These are phyloP conservation scores for Manacus vitellinus DNA, from an alignment of 2,113 vertebrate genomes.

Conservation along the genomic window DNA sequence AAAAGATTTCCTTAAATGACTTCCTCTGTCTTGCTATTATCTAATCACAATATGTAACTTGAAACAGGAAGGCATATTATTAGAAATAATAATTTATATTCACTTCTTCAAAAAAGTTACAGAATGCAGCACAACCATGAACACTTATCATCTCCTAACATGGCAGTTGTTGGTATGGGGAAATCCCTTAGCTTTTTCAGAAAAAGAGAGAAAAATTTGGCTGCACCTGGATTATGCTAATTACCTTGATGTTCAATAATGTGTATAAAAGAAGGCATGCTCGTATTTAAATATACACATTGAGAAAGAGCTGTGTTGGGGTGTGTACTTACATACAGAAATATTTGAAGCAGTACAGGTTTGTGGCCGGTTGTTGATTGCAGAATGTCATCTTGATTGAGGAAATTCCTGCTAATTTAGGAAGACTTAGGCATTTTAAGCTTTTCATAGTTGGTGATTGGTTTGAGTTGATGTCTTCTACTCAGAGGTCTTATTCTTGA, in stretches of 20 bases:
- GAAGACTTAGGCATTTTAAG: neutral
- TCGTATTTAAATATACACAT: neutral
- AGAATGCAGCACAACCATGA: neutral
- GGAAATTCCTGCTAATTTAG: neutral
- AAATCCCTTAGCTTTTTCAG: neutral
- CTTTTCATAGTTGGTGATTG: neutral
- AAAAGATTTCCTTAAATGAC: slow-evolving; percentile 4
- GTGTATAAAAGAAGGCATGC: neutral
- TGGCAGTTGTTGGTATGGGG: neutral
- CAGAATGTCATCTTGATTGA: neutral
- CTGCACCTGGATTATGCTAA: neutral
- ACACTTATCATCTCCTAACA: neutral
- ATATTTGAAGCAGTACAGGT: neutral
- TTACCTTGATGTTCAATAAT: neutral
- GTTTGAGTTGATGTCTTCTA: neutral
- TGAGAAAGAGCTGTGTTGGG: neutral
- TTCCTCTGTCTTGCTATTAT: neutral
- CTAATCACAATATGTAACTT: neutral
- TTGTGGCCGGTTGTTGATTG: neutral
- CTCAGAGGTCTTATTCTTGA: neutral
- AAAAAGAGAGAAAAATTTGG: neutral
- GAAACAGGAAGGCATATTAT: neutral
- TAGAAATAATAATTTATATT: neutral
- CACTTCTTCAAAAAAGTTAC: neutral
- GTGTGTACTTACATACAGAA: neutral